phyloP scores from a whole-genome alignment of 2,888 invertebrate genomes.

The Melieria omissa region DNA sequence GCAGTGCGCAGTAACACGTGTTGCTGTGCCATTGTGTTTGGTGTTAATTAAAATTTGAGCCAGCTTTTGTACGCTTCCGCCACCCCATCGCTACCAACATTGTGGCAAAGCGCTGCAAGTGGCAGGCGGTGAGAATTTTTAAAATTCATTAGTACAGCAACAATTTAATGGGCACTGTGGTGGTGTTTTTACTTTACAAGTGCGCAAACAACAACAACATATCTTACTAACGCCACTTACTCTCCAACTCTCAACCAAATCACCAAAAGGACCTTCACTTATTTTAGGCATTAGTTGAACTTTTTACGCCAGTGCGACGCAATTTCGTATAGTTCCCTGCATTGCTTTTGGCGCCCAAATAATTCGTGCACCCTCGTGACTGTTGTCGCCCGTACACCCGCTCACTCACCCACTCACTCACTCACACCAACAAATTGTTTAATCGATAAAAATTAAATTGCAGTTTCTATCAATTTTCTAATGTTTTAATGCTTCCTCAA shows the following conservation, averaged over 20 bases:
- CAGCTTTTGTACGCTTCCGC: conserved; percentile 16
- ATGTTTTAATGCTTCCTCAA: neutral
- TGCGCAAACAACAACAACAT: too few relatives aligned
- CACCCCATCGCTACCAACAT: neutral
- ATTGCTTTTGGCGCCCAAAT: too few relatives aligned
- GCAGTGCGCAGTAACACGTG: conserved; percentile 11
- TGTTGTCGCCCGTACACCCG: too few relatives aligned
- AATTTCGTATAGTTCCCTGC: too few relatives aligned
- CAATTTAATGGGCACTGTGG: neutral
- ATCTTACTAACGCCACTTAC: too few relatives aligned
- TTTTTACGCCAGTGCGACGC: too few relatives aligned
- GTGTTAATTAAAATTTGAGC: conserved; percentile 8
- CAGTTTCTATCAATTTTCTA: conserved; percentile 15
- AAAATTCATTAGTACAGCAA: neutral
- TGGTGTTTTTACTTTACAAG: neutral
- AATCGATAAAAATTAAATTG: conserved; percentile 22
- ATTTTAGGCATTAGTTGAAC: too few relatives aligned
- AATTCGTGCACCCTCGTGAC: too few relatives aligned
- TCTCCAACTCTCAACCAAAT: too few relatives aligned
- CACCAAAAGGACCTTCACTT: too few relatives aligned
- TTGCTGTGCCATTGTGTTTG: neutral
- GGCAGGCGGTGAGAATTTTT: neutral
- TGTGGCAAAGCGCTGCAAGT: neutral
- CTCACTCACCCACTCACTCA: too few relatives aligned
- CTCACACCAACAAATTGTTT: neutral